These are phyloP conservation scores for Platycercus adscitus DNA, from an alignment of 2,113 vertebrate species.

Conservation along the genomic window DNA sequence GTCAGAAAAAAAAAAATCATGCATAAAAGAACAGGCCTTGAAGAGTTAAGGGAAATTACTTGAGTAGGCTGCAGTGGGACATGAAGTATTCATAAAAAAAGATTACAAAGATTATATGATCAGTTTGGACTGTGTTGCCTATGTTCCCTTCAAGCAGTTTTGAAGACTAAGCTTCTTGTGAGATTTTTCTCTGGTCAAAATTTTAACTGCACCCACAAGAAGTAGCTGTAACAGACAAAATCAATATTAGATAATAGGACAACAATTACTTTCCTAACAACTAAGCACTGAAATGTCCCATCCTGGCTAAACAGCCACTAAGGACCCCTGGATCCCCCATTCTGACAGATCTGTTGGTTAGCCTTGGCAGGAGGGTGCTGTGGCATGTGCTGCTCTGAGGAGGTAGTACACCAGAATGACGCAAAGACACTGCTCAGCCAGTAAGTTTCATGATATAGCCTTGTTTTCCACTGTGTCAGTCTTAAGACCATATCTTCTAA, in stretches of 20 bases:
- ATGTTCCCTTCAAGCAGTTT: not conserved
- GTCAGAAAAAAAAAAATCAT: not conserved
- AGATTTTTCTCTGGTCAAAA: not conserved
- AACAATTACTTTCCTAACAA: not conserved
- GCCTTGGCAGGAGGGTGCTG: not conserved
- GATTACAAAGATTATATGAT: not conserved
- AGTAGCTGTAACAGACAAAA: not conserved
- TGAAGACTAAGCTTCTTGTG: not conserved
- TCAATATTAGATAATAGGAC: not conserved
- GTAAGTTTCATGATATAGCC: not conserved
- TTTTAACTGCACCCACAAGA: not conserved
- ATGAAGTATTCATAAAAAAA: not conserved
- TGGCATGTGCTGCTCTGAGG: not conserved
- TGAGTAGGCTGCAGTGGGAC: not conserved
- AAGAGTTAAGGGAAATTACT: constrained; percentile 19
- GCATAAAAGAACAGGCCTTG: constrained; percentile 8
- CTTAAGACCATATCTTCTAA: not conserved
- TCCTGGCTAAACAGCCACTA: not conserved
- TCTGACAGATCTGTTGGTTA: not conserved
- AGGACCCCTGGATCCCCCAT: not conserved
- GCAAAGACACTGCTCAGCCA: not conserved
- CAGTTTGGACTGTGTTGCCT: not conserved
- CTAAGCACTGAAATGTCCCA: not conserved
- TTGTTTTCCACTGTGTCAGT: not conserved
- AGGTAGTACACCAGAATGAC: not conserved